Evolutionary conservation across 2,888 invertebrate genomes (phyloP).

Genomic region (Crocallis elinguaria): DNA sequence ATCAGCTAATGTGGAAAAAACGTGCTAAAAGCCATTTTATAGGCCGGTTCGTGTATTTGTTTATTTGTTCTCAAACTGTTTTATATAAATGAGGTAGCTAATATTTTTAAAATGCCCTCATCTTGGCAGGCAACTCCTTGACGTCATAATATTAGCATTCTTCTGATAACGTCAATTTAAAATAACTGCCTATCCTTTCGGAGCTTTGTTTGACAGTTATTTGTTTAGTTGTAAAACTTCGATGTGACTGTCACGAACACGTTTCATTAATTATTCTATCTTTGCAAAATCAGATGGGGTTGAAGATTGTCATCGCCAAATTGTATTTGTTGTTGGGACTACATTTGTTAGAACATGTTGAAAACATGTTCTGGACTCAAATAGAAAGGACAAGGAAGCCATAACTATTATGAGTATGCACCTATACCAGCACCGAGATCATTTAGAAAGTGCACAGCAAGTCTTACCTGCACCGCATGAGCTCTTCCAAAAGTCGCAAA

Average conservation of each 20-base stretch:
- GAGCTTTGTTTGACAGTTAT: conserved; percentile 12
- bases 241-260: too few species aligned
- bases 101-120: conserved; percentile 25
- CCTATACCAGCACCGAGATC: conserved; percentile 20
- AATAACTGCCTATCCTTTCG: conserved; percentile 15
- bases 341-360: too few species aligned
- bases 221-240: neutral
- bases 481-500: conserved; percentile 81
- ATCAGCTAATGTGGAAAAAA: conserved; percentile 2
- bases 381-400: conserved; percentile 51
- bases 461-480: conserved; percentile 81
- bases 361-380: conserved; percentile 17
- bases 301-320: neutral
- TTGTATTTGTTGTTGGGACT: too few species aligned
- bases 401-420: neutral
- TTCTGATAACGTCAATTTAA: conserved; percentile 25
- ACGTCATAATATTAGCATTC: conserved; percentile 22
- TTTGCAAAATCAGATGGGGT: too few species aligned
- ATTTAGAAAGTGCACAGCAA: conserved; percentile 55
- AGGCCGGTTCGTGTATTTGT: conserved; percentile 9
- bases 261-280: too few species aligned
- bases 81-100: conserved; percentile 23
- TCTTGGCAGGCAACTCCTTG: conserved; percentile 28
- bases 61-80: conserved; percentile 15
- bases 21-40: neutral